Base-by-base conservation (phyloP, 2,797 vertebrate species). In the Notolabrus celidotus region DNA sequence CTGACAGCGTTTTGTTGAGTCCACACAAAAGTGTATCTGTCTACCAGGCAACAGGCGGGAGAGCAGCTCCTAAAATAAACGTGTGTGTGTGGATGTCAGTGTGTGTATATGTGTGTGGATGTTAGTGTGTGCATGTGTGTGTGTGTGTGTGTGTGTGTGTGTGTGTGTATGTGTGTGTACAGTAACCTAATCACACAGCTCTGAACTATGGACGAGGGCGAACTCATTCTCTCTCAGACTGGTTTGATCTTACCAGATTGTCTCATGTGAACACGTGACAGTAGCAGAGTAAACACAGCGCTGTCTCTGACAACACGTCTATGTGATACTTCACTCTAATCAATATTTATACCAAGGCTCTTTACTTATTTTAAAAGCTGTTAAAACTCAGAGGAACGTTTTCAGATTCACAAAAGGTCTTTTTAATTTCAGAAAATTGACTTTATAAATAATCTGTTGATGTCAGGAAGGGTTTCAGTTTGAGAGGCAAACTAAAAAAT, bases 61-160 rank as follows among this genome's bases (percentile, higher is more conserved):
- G 27, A 50, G 67, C 5, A 2, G 19, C 63, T 91, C 90, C 80
- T 65, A 80, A 91, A 93, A 93, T 93, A 92, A 90, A 89, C 69
- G 20, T 29, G 23, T 34, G 58, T 50, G 52, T 45, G 67, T 49
- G n/a, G n/a, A n/a, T n/a, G n/a, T n/a, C n/a, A n/a, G n/a, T n/a
- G n/a, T n/a, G n/a, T n/a, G n/a, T n/a, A n/a, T n/a, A n/a, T n/a
- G n/a, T n/a, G n/a, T n/a, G n/a, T 41, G 41, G 39, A 43, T 43
- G 42, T 20, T 9, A 31, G n/a, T 6, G 9, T 16, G 31, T 8
- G 34, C 43, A n/a, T n/a, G 20, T 29, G 23, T 34, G 58, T n/a
- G n/a, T n/a, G n/a, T n/a, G n/a, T n/a, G n/a, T n/a, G 20, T 29
- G 23, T 34, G 58, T 50, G 52, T 45, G 67, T 49, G 57, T 69